Conservation (phyloP, 2,888 invertebrate genomes). For the Clepsis dumicolana region DNA sequence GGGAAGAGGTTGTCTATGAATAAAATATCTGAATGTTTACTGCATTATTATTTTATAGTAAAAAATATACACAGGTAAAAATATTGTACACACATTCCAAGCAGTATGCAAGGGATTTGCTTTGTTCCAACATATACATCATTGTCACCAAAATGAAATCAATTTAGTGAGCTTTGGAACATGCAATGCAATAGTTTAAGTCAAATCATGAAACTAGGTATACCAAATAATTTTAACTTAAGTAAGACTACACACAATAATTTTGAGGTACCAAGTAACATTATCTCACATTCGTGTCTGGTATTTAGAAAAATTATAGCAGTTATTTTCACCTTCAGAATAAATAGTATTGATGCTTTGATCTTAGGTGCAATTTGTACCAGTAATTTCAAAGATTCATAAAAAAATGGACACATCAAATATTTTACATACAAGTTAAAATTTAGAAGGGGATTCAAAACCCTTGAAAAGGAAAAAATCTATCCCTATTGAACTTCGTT, state of each 20-base stretch:
- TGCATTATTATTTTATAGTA: slow-evolving; percentile 85
- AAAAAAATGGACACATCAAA: not conserved
- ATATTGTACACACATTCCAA: slow-evolving; percentile 81
- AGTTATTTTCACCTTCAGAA: not conserved
- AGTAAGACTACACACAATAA: slow-evolving; percentile 37
- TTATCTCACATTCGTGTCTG: not conserved
- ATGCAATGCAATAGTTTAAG: slow-evolving; percentile 35
- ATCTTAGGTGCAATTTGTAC: slow-evolving; percentile 21
- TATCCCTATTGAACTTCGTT: not conserved
- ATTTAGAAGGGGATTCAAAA: not conserved
- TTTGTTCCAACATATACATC: slow-evolving; percentile 25
- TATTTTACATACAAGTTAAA: not conserved
- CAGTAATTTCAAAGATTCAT: slow-evolving; percentile 8
- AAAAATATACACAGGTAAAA: slow-evolving; percentile 82
- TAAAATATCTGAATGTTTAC: slow-evolving; percentile 71
- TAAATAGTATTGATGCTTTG: not conserved
- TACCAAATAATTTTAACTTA: slow-evolving; percentile 39
- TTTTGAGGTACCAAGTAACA: slow-evolving; percentile 14
- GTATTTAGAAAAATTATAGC: not conserved
- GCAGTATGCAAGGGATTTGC: slow-evolving; percentile 63
- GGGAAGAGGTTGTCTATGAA: slow-evolving; percentile 55
- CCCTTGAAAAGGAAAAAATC: not conserved
- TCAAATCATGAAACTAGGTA: slow-evolving; percentile 29
- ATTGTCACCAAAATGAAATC: slow-evolving; percentile 16
- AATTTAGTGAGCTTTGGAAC: slow-evolving; percentile 26